Conservation (phyloP, 1,140 invertebrate genomes). For the Chelonus insularis region DNA sequence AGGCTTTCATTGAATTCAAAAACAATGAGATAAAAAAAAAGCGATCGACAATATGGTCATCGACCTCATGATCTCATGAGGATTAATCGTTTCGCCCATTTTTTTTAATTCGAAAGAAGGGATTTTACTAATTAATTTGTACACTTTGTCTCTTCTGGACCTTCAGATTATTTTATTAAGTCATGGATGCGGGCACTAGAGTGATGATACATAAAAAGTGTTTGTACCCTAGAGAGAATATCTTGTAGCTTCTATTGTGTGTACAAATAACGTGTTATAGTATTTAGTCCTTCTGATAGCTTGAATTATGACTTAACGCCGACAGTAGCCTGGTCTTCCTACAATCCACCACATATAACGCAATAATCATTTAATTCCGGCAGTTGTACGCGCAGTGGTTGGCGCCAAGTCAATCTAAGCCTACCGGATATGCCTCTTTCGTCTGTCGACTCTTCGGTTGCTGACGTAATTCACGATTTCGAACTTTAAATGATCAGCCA, state of each 20-base stretch:
- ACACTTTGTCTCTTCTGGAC: constrained; percentile 25
- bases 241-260: too few relatives aligned
- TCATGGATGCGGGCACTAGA: not conserved
- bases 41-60: too few relatives aligned
- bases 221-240: not conserved
- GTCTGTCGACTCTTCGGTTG: constrained; percentile 37
- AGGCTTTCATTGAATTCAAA: too few relatives aligned
- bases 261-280: constrained; percentile 3
- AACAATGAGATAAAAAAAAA: too few relatives aligned
- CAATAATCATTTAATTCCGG: constrained; percentile 60
- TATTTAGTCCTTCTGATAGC: constrained; percentile 28
- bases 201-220: not conserved
- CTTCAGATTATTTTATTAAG: not conserved
- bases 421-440: constrained; percentile 59
- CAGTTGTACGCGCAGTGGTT: constrained; percentile 53
- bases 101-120: constrained; percentile 43
- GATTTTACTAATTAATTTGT: constrained; percentile 45
- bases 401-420: constrained; percentile 61
- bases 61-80: constrained; percentile 30
- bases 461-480: constrained; percentile 45
- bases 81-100: constrained; percentile 47
- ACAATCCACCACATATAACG: constrained; percentile 42
- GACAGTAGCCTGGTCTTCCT: constrained; percentile 10
- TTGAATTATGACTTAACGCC: constrained; percentile 31
- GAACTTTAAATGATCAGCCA: constrained; percentile 5